Percentiles rank a stretch among this genome's conserved stretches.
These are phyloP conservation scores for Scaptomyza flava DNA, from an alignment of 2,888 invertebrate genomes.

Conservation along the genomic window DNA sequence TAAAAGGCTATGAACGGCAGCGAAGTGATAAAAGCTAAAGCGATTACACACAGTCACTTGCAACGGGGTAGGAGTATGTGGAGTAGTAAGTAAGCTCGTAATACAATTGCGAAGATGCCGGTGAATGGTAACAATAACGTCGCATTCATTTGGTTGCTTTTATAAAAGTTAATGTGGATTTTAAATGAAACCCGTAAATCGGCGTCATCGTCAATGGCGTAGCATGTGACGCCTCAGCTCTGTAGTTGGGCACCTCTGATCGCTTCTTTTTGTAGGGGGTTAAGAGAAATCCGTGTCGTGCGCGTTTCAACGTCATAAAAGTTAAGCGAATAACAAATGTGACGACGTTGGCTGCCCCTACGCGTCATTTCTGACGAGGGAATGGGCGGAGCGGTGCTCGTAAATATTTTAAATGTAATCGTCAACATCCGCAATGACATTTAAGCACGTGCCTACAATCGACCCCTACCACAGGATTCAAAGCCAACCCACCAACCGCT, in stretches of 20 bases:
- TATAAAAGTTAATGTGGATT: conserved; percentile 75
- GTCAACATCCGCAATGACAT: conserved; percentile 80
- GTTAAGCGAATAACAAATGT: conserved; percentile 80
- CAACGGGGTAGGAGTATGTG: conserved; percentile 9
- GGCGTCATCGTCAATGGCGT: conserved; percentile 54
- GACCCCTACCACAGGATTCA: conserved; percentile 23
- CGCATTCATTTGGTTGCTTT: conserved; percentile 66
- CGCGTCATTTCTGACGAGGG: conserved; percentile 24
- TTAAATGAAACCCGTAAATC: conserved; percentile 70
- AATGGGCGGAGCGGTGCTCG: conserved; percentile 47
- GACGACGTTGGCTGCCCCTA: conserved; percentile 41
- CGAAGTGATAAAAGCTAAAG: conserved; percentile 39
- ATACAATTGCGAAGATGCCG: conserved; percentile 51
- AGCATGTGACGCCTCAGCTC: conserved; percentile 37
- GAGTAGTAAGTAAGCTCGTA: conserved; percentile 18
- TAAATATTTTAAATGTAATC: conserved; percentile 81
- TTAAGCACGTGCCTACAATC: conserved; percentile 74
- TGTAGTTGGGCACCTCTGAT: conserved; percentile 45
- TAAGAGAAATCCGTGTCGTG: conserved; percentile 65
- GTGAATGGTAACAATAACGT: conserved; percentile 46
- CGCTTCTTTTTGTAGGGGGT: conserved; percentile 33
- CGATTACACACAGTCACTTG: conserved; percentile 55
- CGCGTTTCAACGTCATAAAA: conserved; percentile 68
- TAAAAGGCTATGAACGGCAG: conserved; percentile 60
- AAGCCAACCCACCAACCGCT: neutral